These are phyloP conservation scores for Cremastobaeus sp. DNA, from an alignment of 2,888 invertebrate species.

Conservation along the genomic window DNA sequence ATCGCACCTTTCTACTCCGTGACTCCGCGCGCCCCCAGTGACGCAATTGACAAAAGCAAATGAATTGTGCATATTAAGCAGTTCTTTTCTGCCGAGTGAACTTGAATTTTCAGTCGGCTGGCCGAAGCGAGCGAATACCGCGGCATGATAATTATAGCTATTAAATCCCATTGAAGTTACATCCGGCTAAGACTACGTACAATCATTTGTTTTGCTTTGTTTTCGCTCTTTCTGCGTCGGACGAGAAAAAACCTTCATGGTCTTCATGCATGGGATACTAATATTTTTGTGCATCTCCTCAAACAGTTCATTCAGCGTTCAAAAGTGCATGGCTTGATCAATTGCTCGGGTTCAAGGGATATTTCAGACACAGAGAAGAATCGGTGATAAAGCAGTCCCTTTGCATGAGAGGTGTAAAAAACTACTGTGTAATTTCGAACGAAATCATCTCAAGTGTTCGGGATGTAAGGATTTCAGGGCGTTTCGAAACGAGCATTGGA, in stretches of 20 bases:
- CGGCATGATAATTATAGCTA: constrained; percentile 53
- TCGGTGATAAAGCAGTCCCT: no score
- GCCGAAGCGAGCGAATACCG: constrained; percentile 30
- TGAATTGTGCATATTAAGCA: constrained; percentile 49
- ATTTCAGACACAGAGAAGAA: no score
- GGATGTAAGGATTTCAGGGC: no score
- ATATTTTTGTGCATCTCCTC: constrained; percentile 21
- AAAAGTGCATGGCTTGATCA: constrained; percentile 1
- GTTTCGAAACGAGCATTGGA: no score
- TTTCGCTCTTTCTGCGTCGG: constrained; percentile 37
- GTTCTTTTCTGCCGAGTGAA: constrained; percentile 42
- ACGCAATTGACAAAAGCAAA: constrained; percentile 58
- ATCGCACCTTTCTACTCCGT: constrained; percentile 48
- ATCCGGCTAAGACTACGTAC: constrained; percentile 49
- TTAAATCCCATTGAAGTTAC: constrained; percentile 59
- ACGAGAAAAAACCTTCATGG: constrained; percentile 30
- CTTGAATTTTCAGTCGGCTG: constrained; percentile 45
- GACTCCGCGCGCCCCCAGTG: constrained; percentile 32
- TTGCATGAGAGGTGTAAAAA: no score
- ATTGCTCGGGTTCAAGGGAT: constrained; percentile 22
- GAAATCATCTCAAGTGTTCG: no score
- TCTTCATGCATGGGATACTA: constrained; percentile 48
- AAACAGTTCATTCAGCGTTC: constrained; percentile 19
- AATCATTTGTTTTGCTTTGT: constrained; percentile 49
- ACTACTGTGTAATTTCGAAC: no score